Evolutionary conservation across 2,797 vertebrate species (phyloP), one percentile per base, ranked within the genome.

Genomic region (Malurus leucopterus): DNA sequence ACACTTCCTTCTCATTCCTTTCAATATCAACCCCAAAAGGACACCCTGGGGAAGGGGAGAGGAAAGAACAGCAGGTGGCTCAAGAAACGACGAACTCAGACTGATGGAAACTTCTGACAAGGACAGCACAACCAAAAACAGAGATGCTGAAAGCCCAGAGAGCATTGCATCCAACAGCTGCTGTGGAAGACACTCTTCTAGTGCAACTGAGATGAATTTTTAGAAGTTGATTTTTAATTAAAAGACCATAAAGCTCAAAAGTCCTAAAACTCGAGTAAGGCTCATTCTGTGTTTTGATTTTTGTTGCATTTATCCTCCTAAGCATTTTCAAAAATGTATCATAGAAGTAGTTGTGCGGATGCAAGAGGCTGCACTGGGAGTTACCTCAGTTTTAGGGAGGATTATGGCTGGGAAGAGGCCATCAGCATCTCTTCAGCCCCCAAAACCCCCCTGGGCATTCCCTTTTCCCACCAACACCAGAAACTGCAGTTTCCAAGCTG

Each of bases 41-140:
- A 34, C 71, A 67, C 0, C 0, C n/a, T 3, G 7, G 19, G 12
- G 6, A 36, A 41, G 43, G 36, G 53, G 47, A 50, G 51, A 43
- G 46, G n/a, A 54, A 13, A 38, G 58, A 68, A 29, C 16, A 26
- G 75, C 19, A 71, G 75, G 70, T 82, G 78, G 63, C 47, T 89
- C 4, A 0, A 51, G 84, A 85, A 73, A 20, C 41, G 11, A 63
- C 61, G 20, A 4, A 53, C 67, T 88, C 80, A 43, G 68, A 40
- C 5, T 0, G 0, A 47, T 57, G 72, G 86, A 72, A 91, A n/a
- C 70, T 80, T 40, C 30, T 86, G 70, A 69, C 19, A 63, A 74
- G 49, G 46, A 34, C 44, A 81, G 55, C 82, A 24, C 16, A 50
- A 43, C 32, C 27, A 62, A 49, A 62, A 71, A 49, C 2, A 41